These are phyloP conservation scores for Creontiades dilutus DNA, from an alignment of 2,888 invertebrate genomes.

Conservation along the genomic window DNA sequence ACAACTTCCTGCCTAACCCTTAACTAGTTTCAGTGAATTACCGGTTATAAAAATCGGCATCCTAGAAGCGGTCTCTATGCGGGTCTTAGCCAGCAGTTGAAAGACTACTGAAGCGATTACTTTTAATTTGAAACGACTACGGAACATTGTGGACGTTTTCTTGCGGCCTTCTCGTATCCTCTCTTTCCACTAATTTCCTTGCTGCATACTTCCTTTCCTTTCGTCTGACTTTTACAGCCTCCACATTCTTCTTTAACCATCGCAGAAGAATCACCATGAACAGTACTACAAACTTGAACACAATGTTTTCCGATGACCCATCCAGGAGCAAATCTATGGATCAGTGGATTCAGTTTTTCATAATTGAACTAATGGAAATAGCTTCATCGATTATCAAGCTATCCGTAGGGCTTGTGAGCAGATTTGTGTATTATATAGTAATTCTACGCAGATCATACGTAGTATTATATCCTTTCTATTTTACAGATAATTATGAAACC, in stretches of 20 bases:
- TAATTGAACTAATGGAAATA: no score
- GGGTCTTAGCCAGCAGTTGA: slow-evolving; percentile 14
- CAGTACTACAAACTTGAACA: not conserved
- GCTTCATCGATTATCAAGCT: no score
- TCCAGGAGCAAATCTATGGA: no score
- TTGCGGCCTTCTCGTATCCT: slow-evolving; percentile 46
- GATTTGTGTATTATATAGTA: no score
- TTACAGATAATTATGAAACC: no score
- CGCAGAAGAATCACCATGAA: not conserved
- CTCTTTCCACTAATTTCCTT: slow-evolving; percentile 47
- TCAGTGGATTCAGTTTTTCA: no score
- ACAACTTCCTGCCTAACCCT: slow-evolving; percentile 44
- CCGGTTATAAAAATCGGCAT: slow-evolving; percentile 67
- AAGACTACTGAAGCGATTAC: slow-evolving; percentile 44
- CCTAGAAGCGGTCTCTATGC: slow-evolving; percentile 33
- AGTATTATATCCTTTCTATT: no score
- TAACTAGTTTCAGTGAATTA: slow-evolving; percentile 66
- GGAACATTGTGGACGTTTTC: slow-evolving; percentile 47
- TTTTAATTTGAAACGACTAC: slow-evolving; percentile 50
- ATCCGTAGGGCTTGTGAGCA: no score
- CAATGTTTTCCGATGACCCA: not conserved
- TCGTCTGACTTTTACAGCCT: not conserved
- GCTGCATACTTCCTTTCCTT: slow-evolving; percentile 15
- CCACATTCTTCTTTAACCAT: not conserved
- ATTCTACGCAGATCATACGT: no score